A percentile compares a stretch with the other conserved stretches of the same genome.
These are phyloP conservation scores for Leptothorax acervorum DNA, from an alignment of 2,888 invertebrate genomes.

Conservation along the genomic window DNA sequence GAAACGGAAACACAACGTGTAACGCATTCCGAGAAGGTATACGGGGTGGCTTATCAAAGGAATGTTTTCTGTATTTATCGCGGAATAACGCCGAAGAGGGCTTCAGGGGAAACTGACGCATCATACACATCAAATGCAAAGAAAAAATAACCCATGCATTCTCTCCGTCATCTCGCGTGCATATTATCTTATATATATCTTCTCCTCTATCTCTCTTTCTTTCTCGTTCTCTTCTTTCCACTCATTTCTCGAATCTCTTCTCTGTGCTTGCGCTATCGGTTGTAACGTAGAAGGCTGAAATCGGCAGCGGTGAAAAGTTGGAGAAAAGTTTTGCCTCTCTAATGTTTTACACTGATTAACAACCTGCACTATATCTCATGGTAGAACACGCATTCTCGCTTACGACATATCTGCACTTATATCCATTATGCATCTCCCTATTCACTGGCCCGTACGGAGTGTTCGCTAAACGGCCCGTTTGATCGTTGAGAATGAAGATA, in stretches of 20 bases:
- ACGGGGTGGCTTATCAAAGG: not conserved
- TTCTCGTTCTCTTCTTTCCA: slow-evolving; percentile 44
- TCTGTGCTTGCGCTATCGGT: not conserved
- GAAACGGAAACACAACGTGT: slow-evolving; percentile 28
- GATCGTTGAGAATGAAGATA: not conserved
- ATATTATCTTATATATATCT: slow-evolving; percentile 42
- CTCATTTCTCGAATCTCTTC: not conserved
- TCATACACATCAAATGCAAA: not conserved
- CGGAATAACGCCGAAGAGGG: not conserved
- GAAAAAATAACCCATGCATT: slow-evolving; percentile 3
- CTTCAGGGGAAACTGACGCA: not conserved
- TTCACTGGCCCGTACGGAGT: slow-evolving; percentile 73
- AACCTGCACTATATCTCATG: slow-evolving; percentile 21
- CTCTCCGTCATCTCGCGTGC: slow-evolving; percentile 21
- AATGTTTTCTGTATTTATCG: not conserved
- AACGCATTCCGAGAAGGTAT: not conserved
- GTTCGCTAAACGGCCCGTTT: not conserved
- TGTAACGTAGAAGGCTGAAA: slow-evolving; percentile 14
- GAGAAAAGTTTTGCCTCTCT: not conserved
- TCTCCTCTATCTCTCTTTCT: slow-evolving; percentile 59
- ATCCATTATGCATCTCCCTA: slow-evolving; percentile 77
- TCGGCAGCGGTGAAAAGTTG: not conserved
- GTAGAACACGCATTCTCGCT: slow-evolving; percentile 48
- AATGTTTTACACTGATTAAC: slow-evolving; percentile 24
- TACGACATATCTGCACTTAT: slow-evolving; percentile 65